Conservation (phyloP, 2,113 vertebrate species). For the Phylloscopus whistleri region DNA sequence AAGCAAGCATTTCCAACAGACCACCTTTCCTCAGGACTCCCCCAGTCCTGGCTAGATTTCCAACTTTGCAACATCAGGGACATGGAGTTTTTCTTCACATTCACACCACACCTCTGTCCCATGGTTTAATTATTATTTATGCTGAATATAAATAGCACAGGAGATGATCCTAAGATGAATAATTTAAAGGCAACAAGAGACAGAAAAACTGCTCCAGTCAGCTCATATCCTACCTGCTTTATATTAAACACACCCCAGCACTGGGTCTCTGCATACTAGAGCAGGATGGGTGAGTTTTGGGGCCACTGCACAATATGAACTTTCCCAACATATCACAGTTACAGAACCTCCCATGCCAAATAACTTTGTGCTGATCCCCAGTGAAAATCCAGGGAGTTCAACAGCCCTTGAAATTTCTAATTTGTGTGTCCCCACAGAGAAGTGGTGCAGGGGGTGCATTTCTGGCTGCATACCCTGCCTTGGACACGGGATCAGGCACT, state of each 20-base stretch:
- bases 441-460: background rate
- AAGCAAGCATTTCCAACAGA: background rate
- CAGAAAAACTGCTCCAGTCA: background rate
- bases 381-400: constrained; percentile 10
- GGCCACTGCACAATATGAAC: background rate
- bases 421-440: background rate
- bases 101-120: background rate
- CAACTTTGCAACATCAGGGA: background rate
- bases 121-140: constrained; percentile 53
- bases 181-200: constrained; percentile 22
- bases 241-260: background rate
- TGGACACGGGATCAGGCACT: background rate
- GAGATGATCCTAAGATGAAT: constrained; percentile 27
- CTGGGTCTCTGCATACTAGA: background rate
- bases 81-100: background rate
- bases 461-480: background rate
- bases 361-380: constrained; percentile 36
- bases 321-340: background rate
- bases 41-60: background rate
- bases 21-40: background rate
- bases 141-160: constrained; percentile 38
- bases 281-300: background rate
- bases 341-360: background rate
- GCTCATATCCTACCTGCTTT: background rate
- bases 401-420: constrained; percentile 51